Base-by-base conservation (phyloP, 1,140 invertebrate genomes). In the Colletes latitarsis region DNA sequence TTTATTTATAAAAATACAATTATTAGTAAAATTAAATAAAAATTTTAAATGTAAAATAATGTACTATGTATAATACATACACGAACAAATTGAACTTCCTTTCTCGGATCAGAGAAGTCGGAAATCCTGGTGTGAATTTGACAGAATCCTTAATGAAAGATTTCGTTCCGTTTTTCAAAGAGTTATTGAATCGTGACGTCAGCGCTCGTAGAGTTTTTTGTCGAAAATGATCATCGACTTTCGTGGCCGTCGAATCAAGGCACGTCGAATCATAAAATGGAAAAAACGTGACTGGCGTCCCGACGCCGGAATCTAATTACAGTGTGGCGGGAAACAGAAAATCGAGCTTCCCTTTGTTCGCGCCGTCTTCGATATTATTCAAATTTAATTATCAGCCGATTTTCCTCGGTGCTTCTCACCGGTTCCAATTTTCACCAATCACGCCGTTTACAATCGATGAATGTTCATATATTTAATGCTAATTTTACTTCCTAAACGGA, bases 221-320 rank as follows among this genome's bases (percentile, higher is more conserved):
- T 52, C 43, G 62, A 49, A 72, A 49, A 9, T 41, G 57, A 46
- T 19, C 67, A 39, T 10, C n/a, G 57, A 49, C 41, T 46, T 67
- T 58, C 30, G 43, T 39, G 52, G 62, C 19, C 5, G 17, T 66
- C 52, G 21, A n/a, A 41, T 63, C 57, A 69, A 14, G 5, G 19
- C 68, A 72, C 60, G 39, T 72, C 68, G 60, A 55, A 53, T 55
- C 21, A 43, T 66, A 73, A 80, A 80, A 57, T 8, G 19, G 52
- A 15, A 52, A 49, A 60, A 49, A 75, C 77, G 71, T 43, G 77
- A 80, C 43, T 43, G 17, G 63, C 21, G 53, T 75, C 72, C 30
- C 41, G 46, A 58, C 43, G 43, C 43, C 58, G 43, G 63, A 75
- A 80, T 80, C 63, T 80, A 67, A 80, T 80, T 75, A 75, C 62